phyloP scores from a whole-genome alignment of 2,113 vertebrate genomes.

The Coreoperca whiteheadi region DNA sequence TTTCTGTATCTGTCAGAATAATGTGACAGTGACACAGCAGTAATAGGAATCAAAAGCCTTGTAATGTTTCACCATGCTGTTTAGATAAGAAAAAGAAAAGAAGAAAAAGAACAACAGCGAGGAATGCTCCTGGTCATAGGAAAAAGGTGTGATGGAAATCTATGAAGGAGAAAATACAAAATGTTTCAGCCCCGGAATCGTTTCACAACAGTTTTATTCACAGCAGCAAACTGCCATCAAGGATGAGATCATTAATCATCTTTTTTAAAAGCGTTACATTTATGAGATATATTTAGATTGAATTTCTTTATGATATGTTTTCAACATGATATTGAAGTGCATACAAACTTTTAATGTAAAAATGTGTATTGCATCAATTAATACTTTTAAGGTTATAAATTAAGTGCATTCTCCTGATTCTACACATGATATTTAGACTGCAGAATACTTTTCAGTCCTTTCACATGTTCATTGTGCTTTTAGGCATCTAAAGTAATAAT shows the following conservation, averaged over 20 bases:
- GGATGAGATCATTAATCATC: not conserved
- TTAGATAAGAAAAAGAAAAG: slow-evolving; percentile 42
- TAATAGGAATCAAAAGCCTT: slow-evolving; percentile 72
- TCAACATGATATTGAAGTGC: not conserved
- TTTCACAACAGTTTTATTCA: slow-evolving; percentile 26
- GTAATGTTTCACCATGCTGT: slow-evolving; percentile 69
- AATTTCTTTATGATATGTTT: not conserved
- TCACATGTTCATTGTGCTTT: not conserved
- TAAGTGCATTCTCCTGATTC: not conserved
- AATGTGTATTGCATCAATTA: not conserved
- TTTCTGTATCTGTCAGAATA: slow-evolving; percentile 76
- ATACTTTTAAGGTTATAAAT: not conserved
- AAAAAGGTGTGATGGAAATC: slow-evolving; percentile 33
- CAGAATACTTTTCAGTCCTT: slow-evolving; percentile 12
- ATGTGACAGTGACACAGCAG: slow-evolving; percentile 78
- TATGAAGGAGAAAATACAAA: slow-evolving; percentile 37
- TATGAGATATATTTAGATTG: not conserved
- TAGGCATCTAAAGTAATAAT: not conserved
- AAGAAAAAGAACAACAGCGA: slow-evolving; percentile 35
- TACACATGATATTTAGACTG: not conserved
- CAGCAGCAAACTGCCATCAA: slow-evolving; percentile 20
- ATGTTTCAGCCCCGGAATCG: slow-evolving; percentile 34
- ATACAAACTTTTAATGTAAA: slow-evolving; percentile 45
- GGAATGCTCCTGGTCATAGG: slow-evolving; percentile 53
- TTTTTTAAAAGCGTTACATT: not conserved